These are phyloP conservation scores for Nephrotoma guestfalica DNA, from an alignment of 2,888 invertebrate species.

Conservation along the genomic window DNA sequence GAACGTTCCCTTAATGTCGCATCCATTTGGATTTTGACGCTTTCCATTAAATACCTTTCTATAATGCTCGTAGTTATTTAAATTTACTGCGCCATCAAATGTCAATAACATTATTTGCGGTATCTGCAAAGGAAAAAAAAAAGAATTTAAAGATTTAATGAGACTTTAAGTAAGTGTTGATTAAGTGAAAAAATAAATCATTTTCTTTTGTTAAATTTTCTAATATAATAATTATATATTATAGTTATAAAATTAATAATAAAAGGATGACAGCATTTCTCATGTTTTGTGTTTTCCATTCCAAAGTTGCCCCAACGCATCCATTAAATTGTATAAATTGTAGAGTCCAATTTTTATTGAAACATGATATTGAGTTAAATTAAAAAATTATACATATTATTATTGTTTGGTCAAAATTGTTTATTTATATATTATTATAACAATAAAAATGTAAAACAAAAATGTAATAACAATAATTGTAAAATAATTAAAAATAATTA, in stretches of 20 bases:
- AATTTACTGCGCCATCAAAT: constrained; percentile 85
- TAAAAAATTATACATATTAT: not conserved
- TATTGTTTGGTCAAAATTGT: not conserved
- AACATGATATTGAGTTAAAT: not conserved
- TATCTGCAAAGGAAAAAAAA: constrained; percentile 42
- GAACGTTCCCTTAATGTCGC: constrained; percentile 79
- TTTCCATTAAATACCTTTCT: constrained; percentile 68
- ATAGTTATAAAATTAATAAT: not conserved
- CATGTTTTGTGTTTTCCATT: not conserved
- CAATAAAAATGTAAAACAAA: not conserved
- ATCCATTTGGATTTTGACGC: constrained; percentile 77
- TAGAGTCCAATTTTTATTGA: not conserved
- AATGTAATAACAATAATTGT: not conserved
- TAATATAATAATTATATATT: not conserved
- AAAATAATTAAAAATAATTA: not conserved
- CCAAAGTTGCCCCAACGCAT: not conserved
- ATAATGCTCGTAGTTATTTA: constrained; percentile 81
- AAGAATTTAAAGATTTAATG: constrained; percentile 3
- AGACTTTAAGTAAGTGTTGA: constrained; percentile 4
- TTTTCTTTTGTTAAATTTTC: not conserved
- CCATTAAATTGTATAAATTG: not conserved
- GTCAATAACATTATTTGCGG: constrained; percentile 88
- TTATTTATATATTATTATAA: not conserved
- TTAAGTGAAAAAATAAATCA: not conserved
- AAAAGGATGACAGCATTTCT: not conserved